Evolutionary conservation across 2,888 invertebrate species (phyloP), one percentile per base, ranked within the genome.

Genomic region (Morpho achilles): DNA sequence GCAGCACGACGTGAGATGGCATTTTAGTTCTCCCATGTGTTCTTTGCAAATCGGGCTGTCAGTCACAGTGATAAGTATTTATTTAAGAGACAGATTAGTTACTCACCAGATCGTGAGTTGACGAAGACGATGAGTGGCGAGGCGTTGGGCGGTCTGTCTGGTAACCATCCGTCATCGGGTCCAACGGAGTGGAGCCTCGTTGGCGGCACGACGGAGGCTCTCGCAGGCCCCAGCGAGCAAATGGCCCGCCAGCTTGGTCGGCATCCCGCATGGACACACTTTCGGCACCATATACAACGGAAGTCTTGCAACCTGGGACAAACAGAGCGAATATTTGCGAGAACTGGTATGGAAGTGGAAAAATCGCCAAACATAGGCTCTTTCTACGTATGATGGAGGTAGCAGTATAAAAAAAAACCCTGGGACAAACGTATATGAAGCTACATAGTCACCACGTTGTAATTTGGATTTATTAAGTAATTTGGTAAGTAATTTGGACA

Each of bases 261-360:
- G 86, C 98, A 98, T 55, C 95, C 94, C n/a, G 96, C 96, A 87
- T 98, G 98, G 50, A 98, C 97, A 72, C 96, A 96, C 39, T 94
- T 93, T 60, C 97, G 94, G 80, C 99, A 99, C 99, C 99, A 99
- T 67, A 99, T 93, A 86, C 99, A 99, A 67, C 98, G 93, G 96
- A 97, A 98, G 89, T 99, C 99, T 92, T 98, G 98, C 68, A 97
- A 87, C 74, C 97, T 95, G 72, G 32, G 23, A n/a, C 22, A 40
- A 43, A 43, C 3, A 43, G 42, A 2, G 16, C 16, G 16, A 16
- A 16, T 16, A 16, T 16, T 16, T 16, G 16, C 16, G 16, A 1
- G 16, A 16, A 16, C 16, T 16, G 16, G 16, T 16, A 16, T 16
- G 16, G 16, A 16, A 16, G 16, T 16, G 16, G 16, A 16, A 16